Percentiles rank a stretch among this genome's conserved stretches.
Evolutionary conservation across 2,113 vertebrate genomes (phyloP).

Genomic region (Sakesphorus luctuosus): DNA sequence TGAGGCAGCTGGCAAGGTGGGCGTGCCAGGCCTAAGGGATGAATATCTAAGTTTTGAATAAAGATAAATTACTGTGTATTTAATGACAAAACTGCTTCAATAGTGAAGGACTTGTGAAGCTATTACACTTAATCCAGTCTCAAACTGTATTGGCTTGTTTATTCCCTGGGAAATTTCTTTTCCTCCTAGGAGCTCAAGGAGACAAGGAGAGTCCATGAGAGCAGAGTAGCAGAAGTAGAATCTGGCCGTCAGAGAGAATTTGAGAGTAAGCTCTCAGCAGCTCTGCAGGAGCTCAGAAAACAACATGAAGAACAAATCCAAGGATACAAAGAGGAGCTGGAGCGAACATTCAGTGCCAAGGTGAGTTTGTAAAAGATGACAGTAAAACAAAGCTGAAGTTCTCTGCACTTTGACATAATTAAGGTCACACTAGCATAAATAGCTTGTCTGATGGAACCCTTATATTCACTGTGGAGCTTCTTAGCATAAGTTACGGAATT

Average conservation of each 20-base stretch:
- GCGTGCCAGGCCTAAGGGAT: not conserved
- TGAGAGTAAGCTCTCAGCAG: conserved; percentile 76
- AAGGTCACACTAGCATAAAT: not conserved
- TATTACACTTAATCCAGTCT: not conserved
- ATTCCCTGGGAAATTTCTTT: not conserved
- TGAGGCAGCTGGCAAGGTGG: not conserved
- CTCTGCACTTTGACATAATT: not conserved
- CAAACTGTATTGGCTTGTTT: not conserved
- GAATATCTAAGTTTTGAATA: not conserved
- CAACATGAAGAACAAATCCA: conserved; percentile 80
- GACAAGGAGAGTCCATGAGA: conserved; percentile 75
- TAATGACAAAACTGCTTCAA: not conserved
- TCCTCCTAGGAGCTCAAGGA: conserved; percentile 77
- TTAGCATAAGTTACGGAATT: fast-evolving
- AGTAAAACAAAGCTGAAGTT: not conserved
- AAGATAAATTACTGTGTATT: not conserved
- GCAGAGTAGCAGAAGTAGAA: conserved; percentile 77
- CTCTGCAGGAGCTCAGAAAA: conserved; percentile 78
- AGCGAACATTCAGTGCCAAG: conserved; percentile 78
- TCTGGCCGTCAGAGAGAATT: conserved; percentile 74
- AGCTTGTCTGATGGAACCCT: not conserved
- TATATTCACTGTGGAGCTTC: not conserved
- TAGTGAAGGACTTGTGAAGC: not conserved
- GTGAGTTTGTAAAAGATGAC: conserved; percentile 51
- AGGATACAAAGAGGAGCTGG: conserved; percentile 83